These are phyloP conservation scores for Eupristina koningsbergeri DNA, from an alignment of 1,140 invertebrate species.

Conservation along the genomic window DNA sequence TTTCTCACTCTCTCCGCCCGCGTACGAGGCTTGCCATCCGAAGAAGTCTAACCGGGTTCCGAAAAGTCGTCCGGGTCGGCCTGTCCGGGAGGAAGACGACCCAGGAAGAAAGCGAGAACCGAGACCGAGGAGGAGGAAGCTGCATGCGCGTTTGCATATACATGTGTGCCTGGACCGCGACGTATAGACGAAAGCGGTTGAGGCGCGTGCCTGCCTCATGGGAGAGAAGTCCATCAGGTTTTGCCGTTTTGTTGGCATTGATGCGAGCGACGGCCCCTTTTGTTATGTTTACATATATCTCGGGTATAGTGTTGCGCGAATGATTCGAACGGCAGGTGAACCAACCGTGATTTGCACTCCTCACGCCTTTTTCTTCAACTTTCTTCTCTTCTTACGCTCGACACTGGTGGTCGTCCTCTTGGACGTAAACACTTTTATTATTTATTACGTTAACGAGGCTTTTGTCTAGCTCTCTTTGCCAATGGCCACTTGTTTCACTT, in stretches of 20 bases:
- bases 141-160: neutral
- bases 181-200: conserved; percentile 20
- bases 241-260: conserved; percentile 36
- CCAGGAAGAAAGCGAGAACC: no score
- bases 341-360: conserved; percentile 28
- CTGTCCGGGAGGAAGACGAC: conserved; percentile 27
- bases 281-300: conserved; percentile 34
- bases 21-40: neutral
- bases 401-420: neutral
- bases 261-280: conserved; percentile 16
- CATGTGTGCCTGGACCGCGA: neutral
- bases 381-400: neutral
- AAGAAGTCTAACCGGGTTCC: conserved; percentile 19
- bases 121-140: neutral
- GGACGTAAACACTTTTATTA: neutral
- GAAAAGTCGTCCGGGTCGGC: conserved; percentile 45
- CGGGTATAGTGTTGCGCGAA: neutral
- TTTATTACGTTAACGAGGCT: conserved; percentile 25
- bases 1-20: neutral
- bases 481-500: neutral
- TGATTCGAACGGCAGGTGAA: neutral
- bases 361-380: neutral
- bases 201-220: conserved; percentile 33
- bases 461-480: conserved; percentile 12
- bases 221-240: conserved; percentile 40